Evolutionary conservation across 2,797 vertebrate species (phyloP).

Genomic region (Tympanoctomys barrerae): DNA sequence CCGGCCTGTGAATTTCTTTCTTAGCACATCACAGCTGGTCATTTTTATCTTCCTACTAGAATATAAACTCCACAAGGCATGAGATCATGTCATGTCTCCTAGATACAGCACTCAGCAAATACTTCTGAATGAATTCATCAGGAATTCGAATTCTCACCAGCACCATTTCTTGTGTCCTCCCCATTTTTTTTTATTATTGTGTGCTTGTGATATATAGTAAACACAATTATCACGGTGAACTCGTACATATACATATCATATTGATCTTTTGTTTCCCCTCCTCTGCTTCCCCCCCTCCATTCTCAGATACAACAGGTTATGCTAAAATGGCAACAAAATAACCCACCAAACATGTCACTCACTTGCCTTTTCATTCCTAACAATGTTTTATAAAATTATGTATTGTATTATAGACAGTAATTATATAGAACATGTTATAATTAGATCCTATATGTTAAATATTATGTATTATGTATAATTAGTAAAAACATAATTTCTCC

Average conservation of each 20-base stretch:
- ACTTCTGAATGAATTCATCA: background rate
- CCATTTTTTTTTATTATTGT: background rate
- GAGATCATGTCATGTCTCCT: background rate
- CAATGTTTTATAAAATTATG: background rate
- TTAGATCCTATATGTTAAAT: background rate
- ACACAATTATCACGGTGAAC: background rate
- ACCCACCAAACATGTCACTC: background rate
- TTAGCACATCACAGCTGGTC: background rate
- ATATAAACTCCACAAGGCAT: background rate
- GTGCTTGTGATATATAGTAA: background rate
- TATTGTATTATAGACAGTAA: background rate
- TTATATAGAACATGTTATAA: background rate
- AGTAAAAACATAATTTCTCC: background rate
- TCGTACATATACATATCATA: background rate
- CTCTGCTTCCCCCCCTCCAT: background rate
- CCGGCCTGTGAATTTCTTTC: background rate
- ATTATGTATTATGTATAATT: background rate
- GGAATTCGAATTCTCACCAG: background rate
- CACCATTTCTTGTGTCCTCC: background rate
- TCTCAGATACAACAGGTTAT: background rate
- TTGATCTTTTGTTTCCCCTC: background rate
- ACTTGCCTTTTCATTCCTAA: slow-evolving; percentile 8
- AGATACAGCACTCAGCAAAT: background rate
- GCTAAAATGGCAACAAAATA: background rate
- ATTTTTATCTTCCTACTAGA: background rate